Evolutionary conservation across 2,113 vertebrate species (phyloP).

Genomic region (Oncorhynchus nerka): DNA sequence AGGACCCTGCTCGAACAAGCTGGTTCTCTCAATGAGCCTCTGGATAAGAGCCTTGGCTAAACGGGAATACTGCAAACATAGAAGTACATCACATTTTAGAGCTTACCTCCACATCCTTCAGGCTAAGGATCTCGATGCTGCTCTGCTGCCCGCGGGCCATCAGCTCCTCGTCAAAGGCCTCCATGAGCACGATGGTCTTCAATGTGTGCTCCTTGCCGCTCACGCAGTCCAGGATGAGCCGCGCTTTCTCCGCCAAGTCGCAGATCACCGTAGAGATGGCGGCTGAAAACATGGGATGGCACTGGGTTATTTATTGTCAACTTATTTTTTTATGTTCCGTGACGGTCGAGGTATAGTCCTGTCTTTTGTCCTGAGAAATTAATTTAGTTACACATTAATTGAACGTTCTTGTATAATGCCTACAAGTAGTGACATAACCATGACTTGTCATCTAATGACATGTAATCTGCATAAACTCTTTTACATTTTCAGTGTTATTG

Average conservation of each 20-base stretch:
- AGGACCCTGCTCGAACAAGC: neutral
- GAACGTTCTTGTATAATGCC: too few relatives aligned
- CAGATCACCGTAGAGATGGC: slow-evolving; percentile 87
- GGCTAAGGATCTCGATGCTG: slow-evolving; percentile 81
- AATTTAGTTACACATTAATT: too few relatives aligned
- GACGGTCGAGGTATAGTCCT: too few relatives aligned
- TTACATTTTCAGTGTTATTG: too few relatives aligned
- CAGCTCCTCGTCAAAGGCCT: slow-evolving; percentile 78
- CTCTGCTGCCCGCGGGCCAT: slow-evolving; percentile 74
- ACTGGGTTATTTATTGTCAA: too few relatives aligned
- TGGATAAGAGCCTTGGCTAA: too few relatives aligned
- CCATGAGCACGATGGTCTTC: slow-evolving; percentile 84
- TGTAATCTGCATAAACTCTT: too few relatives aligned
- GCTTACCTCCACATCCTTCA: slow-evolving; percentile 85
- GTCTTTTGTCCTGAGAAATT: too few relatives aligned
- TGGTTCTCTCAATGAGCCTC: too few relatives aligned
- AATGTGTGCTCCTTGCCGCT: slow-evolving; percentile 75
- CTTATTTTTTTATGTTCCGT: too few relatives aligned
- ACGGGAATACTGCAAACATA: neutral
- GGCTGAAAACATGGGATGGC: slow-evolving; percentile 63
- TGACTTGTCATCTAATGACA: too few relatives aligned
- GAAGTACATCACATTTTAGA: neutral
- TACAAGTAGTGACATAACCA: too few relatives aligned
- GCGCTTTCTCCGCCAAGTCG: slow-evolving; percentile 85
- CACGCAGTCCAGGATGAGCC: slow-evolving; percentile 76